phyloP scores from a whole-genome alignment of 2,888 invertebrate genomes.

The Erpobdella octoculata region DNA sequence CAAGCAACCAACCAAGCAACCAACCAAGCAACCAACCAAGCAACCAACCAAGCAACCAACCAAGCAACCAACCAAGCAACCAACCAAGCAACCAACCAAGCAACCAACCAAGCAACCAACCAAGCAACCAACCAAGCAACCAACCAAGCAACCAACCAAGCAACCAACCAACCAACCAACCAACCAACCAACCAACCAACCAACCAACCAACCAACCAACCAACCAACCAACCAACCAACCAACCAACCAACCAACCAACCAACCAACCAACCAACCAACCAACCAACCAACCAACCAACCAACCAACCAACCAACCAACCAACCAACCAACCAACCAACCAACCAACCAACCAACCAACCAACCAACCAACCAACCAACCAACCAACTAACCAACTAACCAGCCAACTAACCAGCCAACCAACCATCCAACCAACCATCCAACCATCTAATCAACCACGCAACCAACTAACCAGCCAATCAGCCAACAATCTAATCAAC shows the following conservation, averaged over 20 bases:
- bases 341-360: neutral
- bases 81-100: neutral
- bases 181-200: neutral
- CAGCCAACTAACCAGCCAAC: neutral
- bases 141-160: neutral
- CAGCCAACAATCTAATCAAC: neutral
- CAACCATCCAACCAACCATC: too few species aligned
- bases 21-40: neutral
- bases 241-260: neutral
- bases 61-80: neutral
- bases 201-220: neutral
- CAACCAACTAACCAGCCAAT: neutral
- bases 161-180: neutral
- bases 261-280: neutral
- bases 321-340: conserved; percentile 2
- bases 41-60: neutral
- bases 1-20: neutral
- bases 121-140: neutral
- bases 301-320: neutral
- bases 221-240: neutral
- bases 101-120: neutral
- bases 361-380: neutral
- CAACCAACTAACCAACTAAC: neutral
- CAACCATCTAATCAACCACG: neutral
- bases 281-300: neutral